Evolutionary conservation across 2,888 invertebrate genomes (phyloP).

Genomic region (Lissocephala sabroskyi): DNA sequence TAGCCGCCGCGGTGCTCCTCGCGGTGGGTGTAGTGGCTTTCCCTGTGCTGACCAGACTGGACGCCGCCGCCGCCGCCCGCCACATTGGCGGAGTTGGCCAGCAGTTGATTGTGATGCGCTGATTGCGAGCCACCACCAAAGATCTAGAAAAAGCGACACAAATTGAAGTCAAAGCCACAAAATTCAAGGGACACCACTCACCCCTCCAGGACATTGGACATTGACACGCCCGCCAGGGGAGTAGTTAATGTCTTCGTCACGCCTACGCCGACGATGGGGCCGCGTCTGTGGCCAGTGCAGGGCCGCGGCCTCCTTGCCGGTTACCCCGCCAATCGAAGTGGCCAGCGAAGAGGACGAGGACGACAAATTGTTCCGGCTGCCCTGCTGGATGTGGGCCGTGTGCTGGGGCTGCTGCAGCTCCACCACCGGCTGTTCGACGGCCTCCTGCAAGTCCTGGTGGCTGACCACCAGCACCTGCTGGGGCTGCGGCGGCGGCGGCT

Average conservation of each 20-base stretch:
- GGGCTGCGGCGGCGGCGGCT: slow-evolving; percentile 1
- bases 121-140: slow-evolving; percentile 48
- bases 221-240: slow-evolving; percentile 59
- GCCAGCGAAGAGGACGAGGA: slow-evolving; percentile 64
- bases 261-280: slow-evolving; percentile 62
- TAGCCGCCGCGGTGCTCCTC: slow-evolving; percentile 64
- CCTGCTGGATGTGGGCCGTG: slow-evolving; percentile 39
- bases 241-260: slow-evolving; percentile 69
- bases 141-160: slow-evolving; percentile 40
- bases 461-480: background rate
- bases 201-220: slow-evolving; percentile 50
- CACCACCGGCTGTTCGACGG: slow-evolving; percentile 18
- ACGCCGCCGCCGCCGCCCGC: slow-evolving; percentile 42
- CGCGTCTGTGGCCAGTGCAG: slow-evolving; percentile 60
- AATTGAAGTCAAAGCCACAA: no score
- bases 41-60: slow-evolving; percentile 46
- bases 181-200: no score
- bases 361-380: slow-evolving; percentile 53
- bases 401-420: slow-evolving; percentile 25
- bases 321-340: slow-evolving; percentile 46
- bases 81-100: slow-evolving; percentile 35
- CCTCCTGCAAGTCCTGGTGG: slow-evolving; percentile 30
- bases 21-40: slow-evolving; percentile 55
- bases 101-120: slow-evolving; percentile 49
- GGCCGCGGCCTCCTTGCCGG: slow-evolving; percentile 36